Evolutionary conservation across 1,140 invertebrate species (phyloP).

Genomic region (Drosophila trapezifrons): DNA sequence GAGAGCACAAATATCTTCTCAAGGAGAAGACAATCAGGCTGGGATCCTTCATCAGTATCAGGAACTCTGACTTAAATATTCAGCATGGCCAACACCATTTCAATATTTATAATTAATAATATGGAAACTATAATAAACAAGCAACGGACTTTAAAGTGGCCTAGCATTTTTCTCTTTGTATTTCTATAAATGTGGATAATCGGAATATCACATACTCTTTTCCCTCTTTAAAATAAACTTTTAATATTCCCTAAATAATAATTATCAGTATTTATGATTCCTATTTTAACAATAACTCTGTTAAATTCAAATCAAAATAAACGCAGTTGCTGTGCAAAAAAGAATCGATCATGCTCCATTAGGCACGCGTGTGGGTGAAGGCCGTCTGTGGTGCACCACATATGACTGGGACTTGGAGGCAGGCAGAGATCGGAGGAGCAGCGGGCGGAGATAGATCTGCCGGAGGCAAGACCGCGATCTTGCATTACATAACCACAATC

Average conservation of each 20-base stretch:
- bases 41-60: not conserved
- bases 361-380: constrained; percentile 74
- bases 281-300: not conserved
- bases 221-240: too few species aligned
- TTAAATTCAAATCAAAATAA: constrained; percentile 7
- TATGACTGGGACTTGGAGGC: not conserved
- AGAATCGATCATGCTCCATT: constrained; percentile 59
- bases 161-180: not conserved
- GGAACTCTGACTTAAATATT: not conserved
- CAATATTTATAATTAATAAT: too few species aligned
- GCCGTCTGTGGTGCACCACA: constrained; percentile 61
- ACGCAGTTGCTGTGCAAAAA: constrained; percentile 33
- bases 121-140: not conserved
- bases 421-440: too few species aligned
- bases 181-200: too few species aligned
- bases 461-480: constrained; percentile 49
- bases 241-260: too few species aligned
- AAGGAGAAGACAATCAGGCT: too few species aligned
- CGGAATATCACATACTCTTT: too few species aligned
- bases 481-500: constrained; percentile 53
- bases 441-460: constrained; percentile 11
- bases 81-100: too few species aligned
- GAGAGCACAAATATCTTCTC: too few species aligned
- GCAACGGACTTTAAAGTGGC: not conserved
- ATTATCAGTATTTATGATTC: too few species aligned